These are phyloP conservation scores for Psylliodes chrysocephalus DNA, from an alignment of 2,888 invertebrate species.

Conservation along the genomic window DNA sequence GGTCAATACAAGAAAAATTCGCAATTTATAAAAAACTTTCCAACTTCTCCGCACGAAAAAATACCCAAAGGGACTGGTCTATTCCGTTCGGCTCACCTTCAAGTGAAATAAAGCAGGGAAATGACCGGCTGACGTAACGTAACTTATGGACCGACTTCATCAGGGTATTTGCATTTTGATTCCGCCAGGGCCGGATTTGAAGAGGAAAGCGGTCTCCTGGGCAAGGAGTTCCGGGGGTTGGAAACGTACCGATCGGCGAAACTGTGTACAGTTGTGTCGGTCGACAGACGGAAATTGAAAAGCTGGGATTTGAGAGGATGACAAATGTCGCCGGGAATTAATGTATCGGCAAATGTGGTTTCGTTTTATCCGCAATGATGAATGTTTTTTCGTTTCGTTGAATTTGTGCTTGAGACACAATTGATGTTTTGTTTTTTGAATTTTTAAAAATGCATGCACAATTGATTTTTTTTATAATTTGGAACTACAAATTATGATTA, in stretches of 20 bases:
- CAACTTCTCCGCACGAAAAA: background rate
- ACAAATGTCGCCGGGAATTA: conserved; percentile 16
- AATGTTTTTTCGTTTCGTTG: background rate
- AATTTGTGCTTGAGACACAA: background rate
- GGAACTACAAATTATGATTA: too few relatives aligned
- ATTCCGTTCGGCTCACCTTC: background rate
- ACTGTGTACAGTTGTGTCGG: background rate
- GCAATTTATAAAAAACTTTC: too few relatives aligned
- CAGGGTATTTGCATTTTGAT: conserved; percentile 2
- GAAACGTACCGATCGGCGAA: background rate
- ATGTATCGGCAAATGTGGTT: conserved; percentile 4
- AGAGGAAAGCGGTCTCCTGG: background rate
- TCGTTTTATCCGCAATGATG: conserved; percentile 4
- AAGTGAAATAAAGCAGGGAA: background rate
- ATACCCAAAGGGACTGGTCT: background rate
- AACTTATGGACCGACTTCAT: background rate
- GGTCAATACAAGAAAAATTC: too few relatives aligned
- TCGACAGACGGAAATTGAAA: conserved; percentile 19
- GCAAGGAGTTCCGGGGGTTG: background rate
- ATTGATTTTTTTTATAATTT: too few relatives aligned
- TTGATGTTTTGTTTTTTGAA: too few relatives aligned
- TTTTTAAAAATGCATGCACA: too few relatives aligned
- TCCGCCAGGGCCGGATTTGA: conserved; percentile 3
- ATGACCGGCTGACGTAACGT: background rate
- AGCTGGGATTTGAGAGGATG: conserved; percentile 2